Conservation (phyloP, 2,797 vertebrate species). For the Galago senegalensis region DNA sequence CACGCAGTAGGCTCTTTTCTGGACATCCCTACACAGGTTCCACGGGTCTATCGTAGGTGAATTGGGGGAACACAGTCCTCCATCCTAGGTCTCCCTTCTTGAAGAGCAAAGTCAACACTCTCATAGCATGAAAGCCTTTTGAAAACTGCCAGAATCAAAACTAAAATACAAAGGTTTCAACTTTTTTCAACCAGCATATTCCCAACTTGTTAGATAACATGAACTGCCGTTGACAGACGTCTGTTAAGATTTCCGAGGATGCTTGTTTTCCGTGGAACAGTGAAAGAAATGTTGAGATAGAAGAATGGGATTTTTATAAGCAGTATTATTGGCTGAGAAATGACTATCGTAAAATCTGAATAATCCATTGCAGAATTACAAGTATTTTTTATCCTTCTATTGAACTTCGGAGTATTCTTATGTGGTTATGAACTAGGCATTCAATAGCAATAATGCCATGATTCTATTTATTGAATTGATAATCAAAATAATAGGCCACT, state of each 20-base stretch:
- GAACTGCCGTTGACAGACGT: background rate
- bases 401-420: background rate
- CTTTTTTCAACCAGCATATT: background rate
- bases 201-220: background rate
- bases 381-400: conserved; percentile 38
- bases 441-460: conserved; percentile 49
- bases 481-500: conserved; percentile 46
- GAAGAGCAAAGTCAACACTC: background rate
- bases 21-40: background rate
- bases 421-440: conserved; percentile 53
- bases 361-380: conserved; percentile 34
- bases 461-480: conserved; percentile 67
- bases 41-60: background rate
- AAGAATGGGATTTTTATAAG: conserved; percentile 40
- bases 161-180: background rate
- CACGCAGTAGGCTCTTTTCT: no score
- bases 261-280: background rate
- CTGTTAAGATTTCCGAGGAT: conserved; percentile 12
- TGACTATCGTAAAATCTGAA: conserved; percentile 18
- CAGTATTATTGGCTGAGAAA: conserved; percentile 53
- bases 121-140: background rate
- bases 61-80: background rate
- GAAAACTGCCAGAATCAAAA: conserved; percentile 4
- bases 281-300: conserved; percentile 24
- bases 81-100: background rate